Evolutionary conservation across 2,888 invertebrate species (phyloP), one percentile per base, ranked within the genome.

Genomic region (Sthenelais limicola): DNA sequence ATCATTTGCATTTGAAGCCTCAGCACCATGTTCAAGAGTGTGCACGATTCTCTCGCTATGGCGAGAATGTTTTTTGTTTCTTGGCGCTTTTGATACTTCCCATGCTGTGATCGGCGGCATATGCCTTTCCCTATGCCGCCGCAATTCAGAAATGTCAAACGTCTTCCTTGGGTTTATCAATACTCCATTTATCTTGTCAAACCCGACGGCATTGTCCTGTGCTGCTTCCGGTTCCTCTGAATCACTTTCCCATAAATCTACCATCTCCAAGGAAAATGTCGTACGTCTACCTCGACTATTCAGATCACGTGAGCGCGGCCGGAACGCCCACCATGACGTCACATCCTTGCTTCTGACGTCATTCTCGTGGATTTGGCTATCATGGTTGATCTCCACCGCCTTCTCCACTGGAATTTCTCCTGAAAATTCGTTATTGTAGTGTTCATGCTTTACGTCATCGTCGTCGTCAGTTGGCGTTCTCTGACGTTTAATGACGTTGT

Each of bases 141-240:
- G 26, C 26, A 68, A 30, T 7, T 68, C 68, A 49, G 73, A 73
- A 21, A 73, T 32, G 48, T 73, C 73, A 26, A 68, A 71, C 7
- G 73, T 73, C 28, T 35, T 38, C n/a, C 68, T 26, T 5, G 73
- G 73, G 26, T 73, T 73, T 26, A 73, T 68, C 4, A 49, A 12
- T 5, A 68, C 56, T 3, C 73, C 73, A 26, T 73, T 56, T 30
- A 73, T 68, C 33, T 30, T 68, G 47, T 73, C 73, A 56, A 68
- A 73, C 9, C 47, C 51, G 1, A 24, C 38, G 26, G 24, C 35
- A 30, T 71, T n/a, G n/a, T n/a, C n/a, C n/a, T n/a, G n/a, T n/a
- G n/a, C n/a, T n/a, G 12, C 47, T 3, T 69, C 69, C n/a, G 12
- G 30, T 5, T 54, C 54, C 28, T 54, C 54, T 15, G 54, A 26